Evolutionary conservation across 2,113 vertebrate species (phyloP), one percentile per base, ranked within the genome.

Genomic region (Melanerpes aurifrons): DNA sequence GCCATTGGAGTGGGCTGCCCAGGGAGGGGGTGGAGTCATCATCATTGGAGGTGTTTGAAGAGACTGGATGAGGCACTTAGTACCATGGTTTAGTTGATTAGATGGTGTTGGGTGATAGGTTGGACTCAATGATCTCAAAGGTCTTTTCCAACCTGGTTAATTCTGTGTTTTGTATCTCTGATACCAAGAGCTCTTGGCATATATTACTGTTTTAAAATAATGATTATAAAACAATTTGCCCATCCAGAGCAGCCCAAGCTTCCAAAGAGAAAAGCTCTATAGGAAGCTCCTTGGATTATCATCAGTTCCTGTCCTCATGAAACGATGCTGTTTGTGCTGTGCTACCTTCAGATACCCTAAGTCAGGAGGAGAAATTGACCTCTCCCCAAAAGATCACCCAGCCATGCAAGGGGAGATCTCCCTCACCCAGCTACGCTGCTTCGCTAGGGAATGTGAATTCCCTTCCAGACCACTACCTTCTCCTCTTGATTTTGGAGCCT

Each of bases 251-350:
- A 85, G 54, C 29, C 31, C 54, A 48, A 31, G 43, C 7, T 35
- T 82, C 12, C 28, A 37, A 7, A 75, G 53, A 25, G n/a, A 12
- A 25, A 63, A 89, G 43, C 21, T 89, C 21, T 7, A 11, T 58
- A 40, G 69, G 48, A 48, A 80, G 29, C 17, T 58, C 9, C 1
- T n/a, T 32, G 7, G 26, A 19, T 61, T 29, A 67, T 59, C 15
- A 7, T 45, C 1, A 1, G 0, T 75, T 31, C 9, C 12, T 16
- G 3, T 73, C 47, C 16, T 32, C 16, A 1, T 16, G 22, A 10
- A 37, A 7, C 3, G 15, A 62, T 56, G 59, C 37, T 90, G 12
- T 54, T 6, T 0, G 0, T 72, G 18, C 35, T 58, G 4, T 20
- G 7, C 35, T 70, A 10, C 54, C 81, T 87, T 63, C 63, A 48